phyloP scores from a whole-genome alignment of 2,888 invertebrate genomes.

The Bimastos eiseni region DNA sequence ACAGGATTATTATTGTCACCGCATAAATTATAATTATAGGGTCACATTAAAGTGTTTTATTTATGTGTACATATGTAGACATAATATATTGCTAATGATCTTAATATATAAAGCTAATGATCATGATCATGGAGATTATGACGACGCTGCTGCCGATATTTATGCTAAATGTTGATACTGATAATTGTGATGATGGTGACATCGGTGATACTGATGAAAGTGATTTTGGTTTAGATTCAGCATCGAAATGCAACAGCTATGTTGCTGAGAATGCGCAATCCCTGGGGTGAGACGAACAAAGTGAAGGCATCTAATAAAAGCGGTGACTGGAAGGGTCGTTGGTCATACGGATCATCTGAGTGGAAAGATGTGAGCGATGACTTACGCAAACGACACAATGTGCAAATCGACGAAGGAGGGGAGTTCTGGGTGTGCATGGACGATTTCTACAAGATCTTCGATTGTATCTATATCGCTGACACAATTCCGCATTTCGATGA shows the following conservation, averaged over 20 bases:
- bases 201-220: no score
- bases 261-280: not conserved
- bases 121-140: no score
- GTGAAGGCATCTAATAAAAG: not conserved
- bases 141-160: no score
- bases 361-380: not conserved
- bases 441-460: constrained; percentile 15
- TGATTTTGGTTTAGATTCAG: not conserved
- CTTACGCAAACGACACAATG: not conserved
- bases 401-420: not conserved
- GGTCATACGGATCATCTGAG: not conserved
- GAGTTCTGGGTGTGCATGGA: constrained; percentile 10
- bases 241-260: not conserved
- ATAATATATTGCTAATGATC: no score
- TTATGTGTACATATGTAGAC: no score
- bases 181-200: no score
- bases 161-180: no score
- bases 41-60: no score
- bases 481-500: constrained; percentile 21
- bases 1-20: no score
- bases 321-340: not conserved
- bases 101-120: no score
- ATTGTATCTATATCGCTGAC: not conserved
- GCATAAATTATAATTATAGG: no score
- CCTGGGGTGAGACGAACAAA: not conserved